Evolutionary conservation across 2,888 invertebrate species (phyloP), one percentile per base, ranked within the genome.

Genomic region (Adelognathus sp.): DNA sequence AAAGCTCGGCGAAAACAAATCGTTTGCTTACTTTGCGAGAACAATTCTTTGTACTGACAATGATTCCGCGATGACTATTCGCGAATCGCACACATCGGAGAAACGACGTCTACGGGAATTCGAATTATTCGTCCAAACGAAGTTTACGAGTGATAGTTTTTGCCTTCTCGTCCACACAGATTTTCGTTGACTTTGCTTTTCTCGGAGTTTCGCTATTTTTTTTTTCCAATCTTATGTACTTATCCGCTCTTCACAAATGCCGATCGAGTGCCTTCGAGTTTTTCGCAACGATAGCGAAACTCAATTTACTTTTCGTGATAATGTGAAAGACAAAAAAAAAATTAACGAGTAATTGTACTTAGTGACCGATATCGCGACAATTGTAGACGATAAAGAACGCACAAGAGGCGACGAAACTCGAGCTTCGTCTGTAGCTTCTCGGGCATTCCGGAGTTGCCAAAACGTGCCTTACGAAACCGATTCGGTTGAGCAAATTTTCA

Each of bases 211-310:
- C n/a, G 7, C 21, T 9, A 21, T 50, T 36, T 24, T 70, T 5
- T 33, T 21, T 33, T 46, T 46, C 27, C 41, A 7, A 18, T n/a
- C 7, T 1, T n/a, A 21, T 14, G 5, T 50, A 5, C 56, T 29
- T 24, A 21, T 9, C 36, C 27, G 58, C 16, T 18, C 21, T 21
- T 63, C 27, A 33, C 27, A 6, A 27, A 67, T 16, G 46, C 14
- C 70, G 24, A n/a, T 16, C 52, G 24, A 76, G 79, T 79, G 76
- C 71, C 76, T 79, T 70, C 31, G 70, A 75, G 52, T n/a, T 46
- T 29, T 52, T 61, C 44, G 16, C 64, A 14, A 0, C 29, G 16
- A 50, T 60, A 36, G 52, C 61, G 66, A 33, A 52, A 64, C 66
- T 75, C 63, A 52, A 66, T 14, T 79, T 66, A 29, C 52, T 54